A percentile compares a stretch with the other conserved stretches of the same genome.
These are phyloP conservation scores for Pomatorhinus ruficollis DNA, from an alignment of 2,113 vertebrate genomes.

Conservation along the genomic window DNA sequence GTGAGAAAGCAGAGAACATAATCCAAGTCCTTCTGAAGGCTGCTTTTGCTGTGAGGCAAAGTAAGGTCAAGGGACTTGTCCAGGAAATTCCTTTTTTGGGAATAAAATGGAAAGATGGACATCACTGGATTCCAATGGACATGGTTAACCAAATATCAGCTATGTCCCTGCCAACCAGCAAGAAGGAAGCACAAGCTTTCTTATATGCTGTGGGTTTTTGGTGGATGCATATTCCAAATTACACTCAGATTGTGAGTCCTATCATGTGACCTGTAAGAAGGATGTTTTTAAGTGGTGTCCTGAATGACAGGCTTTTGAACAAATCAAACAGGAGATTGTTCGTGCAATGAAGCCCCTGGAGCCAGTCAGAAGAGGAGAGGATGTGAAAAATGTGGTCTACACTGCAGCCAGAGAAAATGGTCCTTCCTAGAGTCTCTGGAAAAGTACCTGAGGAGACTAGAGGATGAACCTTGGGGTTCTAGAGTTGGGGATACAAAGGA, in stretches of 20 bases:
- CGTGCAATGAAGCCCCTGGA: not conserved
- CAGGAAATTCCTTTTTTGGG: not conserved
- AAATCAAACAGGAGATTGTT: not conserved
- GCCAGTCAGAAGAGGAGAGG: not conserved
- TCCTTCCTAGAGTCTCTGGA: not conserved
- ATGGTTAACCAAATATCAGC: not conserved
- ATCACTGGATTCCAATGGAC: not conserved
- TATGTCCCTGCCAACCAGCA: not conserved
- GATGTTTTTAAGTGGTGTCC: not conserved
- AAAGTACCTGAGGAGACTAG: not conserved
- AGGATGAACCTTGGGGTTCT: not conserved
- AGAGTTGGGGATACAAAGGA: not conserved
- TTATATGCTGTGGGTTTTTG: not conserved
- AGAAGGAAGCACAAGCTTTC: not conserved
- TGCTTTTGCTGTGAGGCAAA: not conserved
- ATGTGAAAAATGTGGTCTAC: not conserved
- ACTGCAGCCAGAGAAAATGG: not conserved
- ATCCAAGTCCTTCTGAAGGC: not conserved
- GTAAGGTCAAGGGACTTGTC: not conserved
- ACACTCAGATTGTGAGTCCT: not conserved
- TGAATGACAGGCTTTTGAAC: not conserved
- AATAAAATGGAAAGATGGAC: not conserved
- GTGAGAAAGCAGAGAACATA: not conserved
- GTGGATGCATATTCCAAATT: not conserved
- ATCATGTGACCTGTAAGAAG: not conserved